Evolutionary conservation across 2,113 vertebrate genomes (phyloP).

Genomic region (Coryphaenoides rupestris): DNA sequence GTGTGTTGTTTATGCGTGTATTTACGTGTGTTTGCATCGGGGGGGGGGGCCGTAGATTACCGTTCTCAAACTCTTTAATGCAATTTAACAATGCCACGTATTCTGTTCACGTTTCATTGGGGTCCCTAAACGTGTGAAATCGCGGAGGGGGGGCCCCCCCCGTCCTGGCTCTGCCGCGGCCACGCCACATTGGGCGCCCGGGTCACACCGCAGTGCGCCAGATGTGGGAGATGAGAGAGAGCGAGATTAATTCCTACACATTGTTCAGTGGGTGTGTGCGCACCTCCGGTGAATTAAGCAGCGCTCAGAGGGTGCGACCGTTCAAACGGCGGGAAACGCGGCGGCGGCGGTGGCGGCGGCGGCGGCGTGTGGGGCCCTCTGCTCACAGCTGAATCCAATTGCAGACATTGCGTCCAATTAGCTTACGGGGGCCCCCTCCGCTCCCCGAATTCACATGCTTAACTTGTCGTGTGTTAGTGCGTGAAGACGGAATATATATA

Average conservation of each 20-base stretch:
- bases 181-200: conserved; percentile 23
- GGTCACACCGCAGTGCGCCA: conserved; percentile 62
- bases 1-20: background rate
- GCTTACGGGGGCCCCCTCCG: conserved; percentile 42
- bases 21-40: too few species aligned
- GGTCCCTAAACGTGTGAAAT: conserved; percentile 72
- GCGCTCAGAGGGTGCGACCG: conserved; percentile 61
- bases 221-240: conserved; percentile 72
- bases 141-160: conserved; percentile 49
- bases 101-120: conserved; percentile 77
- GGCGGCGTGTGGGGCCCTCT: conserved; percentile 61
- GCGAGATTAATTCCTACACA: conserved; percentile 75
- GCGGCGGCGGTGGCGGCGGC: too few species aligned
- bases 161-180: conserved; percentile 46
- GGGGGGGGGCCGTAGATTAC: conserved; percentile 18
- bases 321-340: conserved; percentile 60
- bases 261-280: conserved; percentile 74
- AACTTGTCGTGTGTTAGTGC: conserved; percentile 57
- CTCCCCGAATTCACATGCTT: conserved; percentile 55
- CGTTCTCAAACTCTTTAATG: conserved; percentile 74
- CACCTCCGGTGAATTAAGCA: conserved; percentile 69
- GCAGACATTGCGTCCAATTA: conserved; percentile 62
- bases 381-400: conserved; percentile 68
- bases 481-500: conserved; percentile 28
- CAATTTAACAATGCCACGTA: conserved; percentile 77